Conservation (phyloP, 1,140 invertebrate genomes). For the Stenopsyche tienmushanensis region DNA sequence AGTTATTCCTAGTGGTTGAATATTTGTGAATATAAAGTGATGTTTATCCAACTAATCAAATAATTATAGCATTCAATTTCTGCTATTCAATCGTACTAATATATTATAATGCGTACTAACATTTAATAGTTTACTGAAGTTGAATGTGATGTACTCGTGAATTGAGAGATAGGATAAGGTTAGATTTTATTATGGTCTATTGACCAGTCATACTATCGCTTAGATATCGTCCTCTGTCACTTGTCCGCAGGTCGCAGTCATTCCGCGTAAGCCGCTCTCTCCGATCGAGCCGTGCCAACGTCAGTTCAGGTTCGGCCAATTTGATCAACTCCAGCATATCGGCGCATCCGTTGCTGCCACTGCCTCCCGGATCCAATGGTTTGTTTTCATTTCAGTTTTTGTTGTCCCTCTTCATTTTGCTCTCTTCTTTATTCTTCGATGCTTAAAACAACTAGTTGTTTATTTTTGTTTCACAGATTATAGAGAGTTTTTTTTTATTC, state of each 20-base stretch:
- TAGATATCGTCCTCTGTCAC: conserved; percentile 62
- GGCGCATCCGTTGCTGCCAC: conserved; percentile 80
- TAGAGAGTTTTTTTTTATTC: too few relatives aligned
- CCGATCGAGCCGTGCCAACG: conserved; percentile 54
- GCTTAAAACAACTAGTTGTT: background rate
- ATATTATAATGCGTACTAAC: too few relatives aligned
- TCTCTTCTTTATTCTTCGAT: conserved; percentile 8
- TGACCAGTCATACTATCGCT: conserved; percentile 10
- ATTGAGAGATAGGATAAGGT: too few relatives aligned
- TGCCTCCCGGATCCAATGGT: conserved; percentile 59
- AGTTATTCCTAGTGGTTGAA: too few relatives aligned
- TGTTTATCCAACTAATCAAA: too few relatives aligned
- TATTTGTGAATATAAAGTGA: too few relatives aligned
- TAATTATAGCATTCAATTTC: too few relatives aligned
- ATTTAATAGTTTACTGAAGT: too few relatives aligned
- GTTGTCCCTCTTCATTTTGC: conserved; percentile 2
- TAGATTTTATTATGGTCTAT: conserved; percentile 9
- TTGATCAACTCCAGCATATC: conserved; percentile 75
- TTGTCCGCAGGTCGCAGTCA: conserved; percentile 81
- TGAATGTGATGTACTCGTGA: too few relatives aligned
- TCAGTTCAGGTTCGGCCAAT: conserved; percentile 63
- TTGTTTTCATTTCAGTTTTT: conserved; percentile 44
- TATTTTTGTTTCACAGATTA: too few relatives aligned
- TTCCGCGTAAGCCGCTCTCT: conserved; percentile 70
- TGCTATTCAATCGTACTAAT: too few relatives aligned